A percentile compares a stretch with the other conserved stretches of the same genome.
phyloP scores from a whole-genome alignment of 2,888 invertebrate species.

The Helobdella robusta region DNA sequence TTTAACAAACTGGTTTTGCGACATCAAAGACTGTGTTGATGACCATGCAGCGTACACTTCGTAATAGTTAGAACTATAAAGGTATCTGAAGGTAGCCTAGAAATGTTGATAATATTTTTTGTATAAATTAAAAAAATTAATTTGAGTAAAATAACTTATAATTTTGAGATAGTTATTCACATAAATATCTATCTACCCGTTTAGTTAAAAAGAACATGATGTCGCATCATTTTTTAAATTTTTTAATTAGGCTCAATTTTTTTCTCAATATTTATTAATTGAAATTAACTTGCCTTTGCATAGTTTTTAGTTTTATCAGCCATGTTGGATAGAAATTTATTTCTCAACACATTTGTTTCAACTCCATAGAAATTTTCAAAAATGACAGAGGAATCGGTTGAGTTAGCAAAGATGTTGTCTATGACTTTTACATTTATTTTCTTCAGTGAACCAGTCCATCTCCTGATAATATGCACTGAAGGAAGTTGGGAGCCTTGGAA shows the following conservation, averaged over 20 bases:
- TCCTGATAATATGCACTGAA: neutral
- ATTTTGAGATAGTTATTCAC: too few relatives aligned
- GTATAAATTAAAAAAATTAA: too few relatives aligned
- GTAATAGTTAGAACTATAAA: neutral
- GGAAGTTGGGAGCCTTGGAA: neutral
- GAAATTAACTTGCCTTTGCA: slow-evolving; percentile 1
- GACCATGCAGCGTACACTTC: too few relatives aligned
- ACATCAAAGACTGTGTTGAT: neutral
- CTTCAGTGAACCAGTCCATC: neutral
- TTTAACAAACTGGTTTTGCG: slow-evolving; percentile 1
- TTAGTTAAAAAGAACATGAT: too few relatives aligned
- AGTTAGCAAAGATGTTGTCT: slow-evolving; percentile 12
- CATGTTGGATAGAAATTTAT: neutral
- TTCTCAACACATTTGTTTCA: neutral
- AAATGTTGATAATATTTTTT: too few relatives aligned
- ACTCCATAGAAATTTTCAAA: neutral
- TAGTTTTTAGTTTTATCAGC: neutral
- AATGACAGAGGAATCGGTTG: neutral
- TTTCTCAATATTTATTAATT: too few relatives aligned
- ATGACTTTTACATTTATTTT: slow-evolving; percentile 6
- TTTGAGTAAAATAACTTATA: too few relatives aligned
- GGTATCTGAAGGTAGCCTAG: too few relatives aligned
- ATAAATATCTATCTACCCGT: too few relatives aligned
- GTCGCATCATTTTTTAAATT: too few relatives aligned
- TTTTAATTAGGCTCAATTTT: too few relatives aligned